Percentiles rank a stretch among this genome's conserved stretches.
Conservation (phyloP, 2,797 vertebrate genomes). For the Melanotaenia boesemani region DNA sequence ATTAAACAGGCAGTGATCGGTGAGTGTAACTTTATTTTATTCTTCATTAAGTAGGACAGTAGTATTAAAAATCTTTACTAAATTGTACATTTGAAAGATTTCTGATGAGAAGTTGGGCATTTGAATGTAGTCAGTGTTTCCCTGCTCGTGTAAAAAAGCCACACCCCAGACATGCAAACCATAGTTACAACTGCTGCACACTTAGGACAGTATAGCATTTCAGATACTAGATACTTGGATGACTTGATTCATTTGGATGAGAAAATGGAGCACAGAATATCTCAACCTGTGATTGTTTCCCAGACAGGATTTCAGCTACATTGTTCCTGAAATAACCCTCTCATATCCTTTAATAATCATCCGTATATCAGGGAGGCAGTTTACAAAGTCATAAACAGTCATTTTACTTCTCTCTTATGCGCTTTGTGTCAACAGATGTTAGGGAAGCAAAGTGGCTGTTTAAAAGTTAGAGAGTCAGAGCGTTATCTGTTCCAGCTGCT, state of each 20-base stretch:
- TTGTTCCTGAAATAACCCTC: constrained; percentile 12
- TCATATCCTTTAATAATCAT: constrained; percentile 35
- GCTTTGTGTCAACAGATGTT: constrained; percentile 54
- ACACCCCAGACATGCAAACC: not conserved
- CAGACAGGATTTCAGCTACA: not conserved
- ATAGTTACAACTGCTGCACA: not conserved
- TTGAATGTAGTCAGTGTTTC: too few species aligned
- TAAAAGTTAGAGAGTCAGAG: constrained; percentile 6
- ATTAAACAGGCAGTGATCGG: too few species aligned
- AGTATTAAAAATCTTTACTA: too few species aligned
- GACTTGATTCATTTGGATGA: not conserved
- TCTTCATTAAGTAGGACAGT: too few species aligned
- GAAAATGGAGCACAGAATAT: not conserved
- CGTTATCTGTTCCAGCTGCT: constrained; percentile 24
- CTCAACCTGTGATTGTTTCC: not conserved
- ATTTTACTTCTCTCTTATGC: constrained; percentile 16
- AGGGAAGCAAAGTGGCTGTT: constrained; percentile 19
- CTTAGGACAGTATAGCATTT: too few species aligned
- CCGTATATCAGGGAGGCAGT: constrained; percentile 15
- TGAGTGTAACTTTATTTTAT: too few species aligned
- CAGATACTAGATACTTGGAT: not conserved
- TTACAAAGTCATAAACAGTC: constrained; percentile 44
- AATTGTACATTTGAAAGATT: not conserved
- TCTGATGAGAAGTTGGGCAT: not conserved
- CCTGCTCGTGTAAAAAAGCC: not conserved